Base-by-base conservation (phyloP, 2,888 invertebrate genomes). In the Euclidia mi region DNA sequence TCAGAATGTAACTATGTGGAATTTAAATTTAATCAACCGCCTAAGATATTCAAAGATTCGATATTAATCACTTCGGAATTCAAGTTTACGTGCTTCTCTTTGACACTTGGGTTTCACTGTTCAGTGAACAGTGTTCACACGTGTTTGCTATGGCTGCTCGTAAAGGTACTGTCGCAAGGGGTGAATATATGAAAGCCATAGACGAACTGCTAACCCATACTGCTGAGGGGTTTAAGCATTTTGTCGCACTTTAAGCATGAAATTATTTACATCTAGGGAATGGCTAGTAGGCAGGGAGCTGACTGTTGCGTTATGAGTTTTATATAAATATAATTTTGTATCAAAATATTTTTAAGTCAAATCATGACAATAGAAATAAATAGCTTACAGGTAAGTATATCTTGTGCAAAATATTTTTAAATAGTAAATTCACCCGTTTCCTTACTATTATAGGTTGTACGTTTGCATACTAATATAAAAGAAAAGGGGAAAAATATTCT, bases 21-120 rank as follows among this genome's bases (percentile, higher is more conserved):
- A 92, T 91, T n/a, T n/a, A n/a, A n/a, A n/a, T n/a, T 91, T 92
- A 91, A 92, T 92, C 90, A 91, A 90, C 82, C 82, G 76, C 66
- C 88, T 82, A 83, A 89, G 89, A 89, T 89, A 90, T 84, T 81
- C 67, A 72, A 82, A 86, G 83, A 78, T 82, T 75, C 72, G 57
- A 81, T 84, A 78, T 70, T 80, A 76, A 78, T 71, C 71, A 58
- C 47, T 60, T 42, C 20, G 56, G 52, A 57, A 65, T 76, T 75
- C 12, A 66, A 78, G 66, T 79, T 81, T 64, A 60, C 65, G 56
- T 73, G 62, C 67, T 62, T 68, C 64, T 68, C 78, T 81, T 79
- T 75, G 82, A 79, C 82, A 81, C 71, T 53, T 7, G 53, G 29
- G 42, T 34, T 32, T n/a, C n/a, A n/a, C n/a, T n/a, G n/a, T n/a